These are phyloP conservation scores for Venustoraphidia nigricollis DNA, from an alignment of 2,888 invertebrate species.

Conservation along the genomic window DNA sequence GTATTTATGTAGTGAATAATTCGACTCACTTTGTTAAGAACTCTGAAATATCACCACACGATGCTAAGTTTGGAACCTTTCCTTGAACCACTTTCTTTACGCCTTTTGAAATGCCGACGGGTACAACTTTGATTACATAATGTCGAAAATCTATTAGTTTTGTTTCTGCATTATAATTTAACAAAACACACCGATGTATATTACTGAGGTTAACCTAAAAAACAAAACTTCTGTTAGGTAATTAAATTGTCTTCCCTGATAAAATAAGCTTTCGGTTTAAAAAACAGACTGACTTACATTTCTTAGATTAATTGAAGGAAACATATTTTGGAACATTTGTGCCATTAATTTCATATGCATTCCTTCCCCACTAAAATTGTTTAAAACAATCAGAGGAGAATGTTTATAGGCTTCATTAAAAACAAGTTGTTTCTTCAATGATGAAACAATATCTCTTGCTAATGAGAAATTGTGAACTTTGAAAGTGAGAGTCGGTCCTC, in stretches of 20 bases:
- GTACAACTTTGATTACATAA: constrained; percentile 84
- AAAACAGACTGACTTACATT: constrained; percentile 36
- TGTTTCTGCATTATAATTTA: constrained; percentile 76
- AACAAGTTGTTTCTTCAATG: constrained; percentile 69
- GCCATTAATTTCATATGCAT: constrained; percentile 84
- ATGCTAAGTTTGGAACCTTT: constrained; percentile 79
- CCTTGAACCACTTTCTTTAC: constrained; percentile 86
- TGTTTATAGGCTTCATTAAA: constrained; percentile 71
- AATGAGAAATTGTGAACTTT: constrained; percentile 69
- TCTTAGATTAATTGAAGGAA: constrained; percentile 89
- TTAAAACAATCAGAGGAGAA: constrained; percentile 80
- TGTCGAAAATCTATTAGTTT: constrained; percentile 86
- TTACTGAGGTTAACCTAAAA: constrained; percentile 69
- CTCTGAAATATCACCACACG: constrained; percentile 74
- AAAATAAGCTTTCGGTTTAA: constrained; percentile 1
- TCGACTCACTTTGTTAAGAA: constrained; percentile 65
- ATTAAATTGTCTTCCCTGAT: not conserved
- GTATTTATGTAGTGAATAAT: too few species aligned
- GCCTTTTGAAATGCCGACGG: constrained; percentile 77
- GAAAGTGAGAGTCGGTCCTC: constrained; percentile 88
- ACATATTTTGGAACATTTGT: constrained; percentile 96
- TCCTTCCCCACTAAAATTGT: constrained; percentile 81
- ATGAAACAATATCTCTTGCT: constrained; percentile 72
- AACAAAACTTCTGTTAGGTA: constrained; percentile 5
- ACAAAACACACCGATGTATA: constrained; percentile 74